Conservation (phyloP, 2,888 invertebrate genomes). For the Luffia ferchaultella region DNA sequence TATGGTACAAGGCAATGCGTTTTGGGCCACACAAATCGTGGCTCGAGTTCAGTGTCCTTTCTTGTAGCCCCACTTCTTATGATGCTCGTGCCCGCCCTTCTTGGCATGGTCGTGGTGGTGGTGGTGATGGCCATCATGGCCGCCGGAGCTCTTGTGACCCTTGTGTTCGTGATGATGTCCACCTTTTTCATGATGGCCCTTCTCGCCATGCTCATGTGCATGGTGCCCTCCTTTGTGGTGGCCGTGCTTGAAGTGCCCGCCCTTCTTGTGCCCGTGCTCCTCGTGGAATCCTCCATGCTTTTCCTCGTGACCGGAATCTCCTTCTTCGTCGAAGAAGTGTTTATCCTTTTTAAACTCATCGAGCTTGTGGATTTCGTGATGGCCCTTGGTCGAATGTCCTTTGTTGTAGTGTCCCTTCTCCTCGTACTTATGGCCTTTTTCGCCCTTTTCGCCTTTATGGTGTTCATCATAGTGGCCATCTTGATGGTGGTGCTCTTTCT, state of each 20-base stretch:
- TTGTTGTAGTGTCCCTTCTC: slow-evolving; percentile 81
- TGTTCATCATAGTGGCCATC: slow-evolving; percentile 72
- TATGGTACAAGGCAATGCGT: background rate
- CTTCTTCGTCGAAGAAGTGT: slow-evolving; percentile 86
- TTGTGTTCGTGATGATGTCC: slow-evolving; percentile 81
- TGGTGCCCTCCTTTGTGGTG: slow-evolving; percentile 80
- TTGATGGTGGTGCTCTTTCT: slow-evolving; percentile 70
- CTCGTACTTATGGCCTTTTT: slow-evolving; percentile 71
- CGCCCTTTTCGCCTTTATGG: slow-evolving; percentile 72
- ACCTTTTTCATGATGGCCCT: slow-evolving; percentile 82
- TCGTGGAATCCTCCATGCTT: slow-evolving; percentile 84
- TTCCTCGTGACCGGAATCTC: slow-evolving; percentile 82
- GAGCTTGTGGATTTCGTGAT: slow-evolving; percentile 84
- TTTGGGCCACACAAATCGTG: background rate
- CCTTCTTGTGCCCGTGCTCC: slow-evolving; percentile 83
- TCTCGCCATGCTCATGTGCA: slow-evolving; percentile 81
- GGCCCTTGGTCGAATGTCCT: slow-evolving; percentile 86
- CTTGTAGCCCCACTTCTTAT: slow-evolving; percentile 80
- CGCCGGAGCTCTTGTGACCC: slow-evolving; percentile 80
- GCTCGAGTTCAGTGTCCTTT: slow-evolving; percentile 43
- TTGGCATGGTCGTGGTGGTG: slow-evolving; percentile 80
- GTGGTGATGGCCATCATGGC: slow-evolving; percentile 79
- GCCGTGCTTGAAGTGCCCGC: slow-evolving; percentile 82
- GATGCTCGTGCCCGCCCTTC: slow-evolving; percentile 81
- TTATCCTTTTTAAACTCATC: slow-evolving; percentile 89